A percentile compares a stretch with the other conserved stretches of the same genome.
phyloP scores from a whole-genome alignment of 2,888 invertebrate genomes.

The Prenolepis imparis region DNA sequence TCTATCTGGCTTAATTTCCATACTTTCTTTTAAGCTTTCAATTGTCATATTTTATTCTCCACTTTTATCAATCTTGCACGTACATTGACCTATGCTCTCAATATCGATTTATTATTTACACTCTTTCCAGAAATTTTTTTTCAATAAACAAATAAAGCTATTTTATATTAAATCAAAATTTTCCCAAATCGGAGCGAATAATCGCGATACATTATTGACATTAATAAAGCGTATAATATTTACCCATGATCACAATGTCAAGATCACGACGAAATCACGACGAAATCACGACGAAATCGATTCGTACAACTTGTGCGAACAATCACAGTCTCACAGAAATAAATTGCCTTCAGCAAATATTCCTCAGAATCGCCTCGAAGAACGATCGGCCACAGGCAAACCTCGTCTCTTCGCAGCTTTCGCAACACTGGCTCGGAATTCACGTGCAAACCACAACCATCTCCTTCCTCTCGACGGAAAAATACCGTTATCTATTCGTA shows the following conservation, averaged over 20 bases:
- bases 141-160: background rate
- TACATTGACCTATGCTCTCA: background rate
- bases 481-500: constrained; percentile 74
- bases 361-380: background rate
- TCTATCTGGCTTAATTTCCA: background rate
- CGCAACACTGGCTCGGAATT: constrained; percentile 30
- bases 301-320: no score
- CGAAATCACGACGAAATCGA: no score
- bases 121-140: background rate
- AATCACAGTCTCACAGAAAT: background rate
- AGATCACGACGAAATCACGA: background rate
- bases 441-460: constrained; percentile 45
- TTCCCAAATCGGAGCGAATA: background rate
- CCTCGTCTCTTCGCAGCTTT: constrained; percentile 30
- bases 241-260: constrained; percentile 62
- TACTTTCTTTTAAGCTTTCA: background rate
- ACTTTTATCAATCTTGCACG: background rate
- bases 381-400: constrained; percentile 24
- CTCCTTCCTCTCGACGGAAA: constrained; percentile 43
- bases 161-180: background rate
- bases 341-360: background rate
- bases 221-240: constrained; percentile 30
- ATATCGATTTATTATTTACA: background rate
- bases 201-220: background rate
- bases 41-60: background rate